phyloP scores from a whole-genome alignment of 2,888 invertebrate genomes.

The Panorpa germanica region DNA sequence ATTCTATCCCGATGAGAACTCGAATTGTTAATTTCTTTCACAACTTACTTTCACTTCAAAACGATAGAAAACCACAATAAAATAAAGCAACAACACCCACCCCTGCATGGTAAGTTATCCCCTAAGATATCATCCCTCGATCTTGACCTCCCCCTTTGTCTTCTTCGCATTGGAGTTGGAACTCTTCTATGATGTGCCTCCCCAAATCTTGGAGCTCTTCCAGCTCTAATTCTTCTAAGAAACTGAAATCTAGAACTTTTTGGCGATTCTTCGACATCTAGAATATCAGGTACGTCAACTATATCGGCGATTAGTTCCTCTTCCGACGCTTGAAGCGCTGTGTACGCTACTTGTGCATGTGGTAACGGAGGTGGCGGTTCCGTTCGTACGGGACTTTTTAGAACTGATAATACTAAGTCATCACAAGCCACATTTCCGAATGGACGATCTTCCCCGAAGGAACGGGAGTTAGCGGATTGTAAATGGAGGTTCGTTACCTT shows the following conservation, averaged over 20 bases:
- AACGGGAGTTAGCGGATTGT: constrained; percentile 14
- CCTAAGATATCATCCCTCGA: constrained; percentile 19
- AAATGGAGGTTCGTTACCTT: constrained; percentile 16
- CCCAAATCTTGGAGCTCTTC: constrained; percentile 26
- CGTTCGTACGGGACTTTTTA: constrained; percentile 31
- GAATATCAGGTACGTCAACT: constrained; percentile 9
- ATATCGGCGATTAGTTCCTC: constrained; percentile 19
- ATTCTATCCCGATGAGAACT: no score
- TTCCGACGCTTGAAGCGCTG: constrained; percentile 12
- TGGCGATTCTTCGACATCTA: constrained; percentile 12
- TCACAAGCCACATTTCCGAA: constrained; percentile 18
- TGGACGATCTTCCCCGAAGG: constrained; percentile 14
- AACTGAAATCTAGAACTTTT: constrained; percentile 25
- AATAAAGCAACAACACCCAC: no score
- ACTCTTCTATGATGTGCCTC: constrained; percentile 37
- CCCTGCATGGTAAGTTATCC: no score
- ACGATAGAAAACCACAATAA: no score
- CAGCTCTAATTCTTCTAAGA: constrained; percentile 26
- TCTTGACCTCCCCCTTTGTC: constrained; percentile 14
- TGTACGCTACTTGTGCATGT: constrained; percentile 1
- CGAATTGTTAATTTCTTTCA: no score
- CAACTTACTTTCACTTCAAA: no score
- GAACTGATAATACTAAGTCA: constrained; percentile 36
- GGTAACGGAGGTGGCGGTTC: constrained; percentile 10
- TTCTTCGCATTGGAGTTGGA: constrained; percentile 30